Conservation (phyloP, 2,888 invertebrate genomes). For the Callinectes sapidus region DNA sequence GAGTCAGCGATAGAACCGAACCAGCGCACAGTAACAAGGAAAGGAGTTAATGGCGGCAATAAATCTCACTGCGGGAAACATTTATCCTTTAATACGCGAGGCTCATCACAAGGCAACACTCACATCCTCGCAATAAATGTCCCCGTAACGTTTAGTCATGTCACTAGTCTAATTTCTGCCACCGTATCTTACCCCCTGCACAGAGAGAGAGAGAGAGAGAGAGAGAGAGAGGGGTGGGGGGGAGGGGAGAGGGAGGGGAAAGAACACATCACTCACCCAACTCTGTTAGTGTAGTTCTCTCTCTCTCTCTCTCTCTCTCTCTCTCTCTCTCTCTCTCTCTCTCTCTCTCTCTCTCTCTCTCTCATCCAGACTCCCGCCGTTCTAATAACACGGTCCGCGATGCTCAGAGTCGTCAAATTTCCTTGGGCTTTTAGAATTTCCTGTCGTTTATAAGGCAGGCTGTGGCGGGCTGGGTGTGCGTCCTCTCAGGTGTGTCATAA, state of each 20-base stretch:
- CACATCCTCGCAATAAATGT: not conserved
- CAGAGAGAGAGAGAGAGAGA: no score
- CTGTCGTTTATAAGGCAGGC: slow-evolving; percentile 9
- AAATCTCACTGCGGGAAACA: no score
- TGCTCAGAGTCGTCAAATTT: slow-evolving; percentile 8
- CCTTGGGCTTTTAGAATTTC: not conserved
- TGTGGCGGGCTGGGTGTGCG: not conserved
- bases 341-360: not conserved
- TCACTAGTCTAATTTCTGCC: not conserved
- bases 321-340: not conserved
- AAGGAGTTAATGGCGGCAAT: no score
- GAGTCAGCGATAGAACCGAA: no score
- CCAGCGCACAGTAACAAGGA: no score
- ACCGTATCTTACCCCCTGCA: not conserved
- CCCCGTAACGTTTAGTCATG: not conserved
- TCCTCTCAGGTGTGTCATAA: not conserved
- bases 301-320: not conserved
- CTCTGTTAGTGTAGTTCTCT: no score
- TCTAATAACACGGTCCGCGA: slow-evolving; percentile 9
- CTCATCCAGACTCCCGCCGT: not conserved
- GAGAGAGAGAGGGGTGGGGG: no score
- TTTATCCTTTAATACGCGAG: no score
- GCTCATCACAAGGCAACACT: no score
- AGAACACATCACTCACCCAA: not conserved
- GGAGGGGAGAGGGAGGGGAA: not conserved